phyloP scores from a whole-genome alignment of 2,113 vertebrate species.

The Carassius auratus region DNA sequence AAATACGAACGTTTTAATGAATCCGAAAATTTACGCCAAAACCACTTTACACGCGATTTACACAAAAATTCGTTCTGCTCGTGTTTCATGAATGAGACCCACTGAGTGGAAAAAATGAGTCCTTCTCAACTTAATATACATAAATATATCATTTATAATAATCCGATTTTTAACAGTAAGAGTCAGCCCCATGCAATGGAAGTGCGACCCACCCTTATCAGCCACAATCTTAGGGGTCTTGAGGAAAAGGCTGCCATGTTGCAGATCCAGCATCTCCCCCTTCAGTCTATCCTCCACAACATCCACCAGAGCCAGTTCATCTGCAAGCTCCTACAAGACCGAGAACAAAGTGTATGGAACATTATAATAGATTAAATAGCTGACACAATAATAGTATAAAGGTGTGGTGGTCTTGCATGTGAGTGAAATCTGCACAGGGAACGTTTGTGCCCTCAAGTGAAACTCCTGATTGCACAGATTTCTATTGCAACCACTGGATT shows the following conservation, averaged over 20 bases:
- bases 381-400: background rate
- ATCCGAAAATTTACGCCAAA: no score
- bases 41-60: no score
- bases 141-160: no score
- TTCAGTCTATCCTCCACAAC: slow-evolving; percentile 96
- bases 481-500: no score
- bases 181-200: no score
- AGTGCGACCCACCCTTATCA: slow-evolving; percentile 82
- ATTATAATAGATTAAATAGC: background rate
- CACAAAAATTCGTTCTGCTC: no score
- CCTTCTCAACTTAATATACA: no score
- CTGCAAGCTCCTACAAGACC: slow-evolving; percentile 81
- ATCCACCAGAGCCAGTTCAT: slow-evolving; percentile 94
- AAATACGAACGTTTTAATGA: no score
- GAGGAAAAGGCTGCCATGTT: slow-evolving; percentile 93
- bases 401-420: background rate
- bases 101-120: no score
- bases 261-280: slow-evolving; percentile 97
- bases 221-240: slow-evolving; percentile 91
- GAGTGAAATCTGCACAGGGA: no score
- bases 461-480: background rate
- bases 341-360: background rate
- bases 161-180: no score
- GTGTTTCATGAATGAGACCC: no score
- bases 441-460: background rate